These are phyloP conservation scores for Drosophila oshimai DNA, from an alignment of 1,140 invertebrate genomes.

Conservation along the genomic window DNA sequence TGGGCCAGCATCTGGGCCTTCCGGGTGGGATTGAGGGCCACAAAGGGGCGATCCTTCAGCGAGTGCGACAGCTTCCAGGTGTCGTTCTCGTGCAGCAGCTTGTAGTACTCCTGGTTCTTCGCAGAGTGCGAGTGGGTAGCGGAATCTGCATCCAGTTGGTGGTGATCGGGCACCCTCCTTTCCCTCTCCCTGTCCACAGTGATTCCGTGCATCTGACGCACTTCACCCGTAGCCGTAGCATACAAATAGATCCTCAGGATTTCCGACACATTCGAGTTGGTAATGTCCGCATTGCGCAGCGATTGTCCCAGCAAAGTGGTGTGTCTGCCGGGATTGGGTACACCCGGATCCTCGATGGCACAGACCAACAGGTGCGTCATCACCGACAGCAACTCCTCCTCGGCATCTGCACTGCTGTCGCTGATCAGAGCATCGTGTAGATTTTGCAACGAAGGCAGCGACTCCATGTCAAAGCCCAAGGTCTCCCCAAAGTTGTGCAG, in stretches of 20 bases:
- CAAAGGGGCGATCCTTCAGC: slow-evolving; percentile 91
- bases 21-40: slow-evolving; percentile 92
- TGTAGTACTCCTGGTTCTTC: slow-evolving; percentile 91
- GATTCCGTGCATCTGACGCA: slow-evolving; percentile 90
- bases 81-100: slow-evolving; percentile 88
- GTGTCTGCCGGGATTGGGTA: slow-evolving; percentile 93
- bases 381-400: slow-evolving; percentile 94
- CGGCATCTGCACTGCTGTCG: slow-evolving; percentile 88
- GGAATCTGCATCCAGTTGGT: slow-evolving; percentile 87
- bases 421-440: slow-evolving; percentile 93
- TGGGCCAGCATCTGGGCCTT: slow-evolving; percentile 95
- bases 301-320: slow-evolving; percentile 95
- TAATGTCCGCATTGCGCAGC: slow-evolving; percentile 95
- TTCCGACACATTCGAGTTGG: slow-evolving; percentile 95
- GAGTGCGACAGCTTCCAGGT: slow-evolving; percentile 89
- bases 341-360: slow-evolving; percentile 97
- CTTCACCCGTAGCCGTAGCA: slow-evolving; percentile 92
- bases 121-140: slow-evolving; percentile 85
- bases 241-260: slow-evolving; percentile 94
- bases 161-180: slow-evolving; percentile 90
- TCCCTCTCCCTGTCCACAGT: slow-evolving; percentile 90
- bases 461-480: slow-evolving; percentile 95
- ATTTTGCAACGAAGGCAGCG: slow-evolving; percentile 92
- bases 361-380: slow-evolving; percentile 95
- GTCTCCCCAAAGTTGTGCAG: slow-evolving; percentile 97